Evolutionary conservation across 2,888 invertebrate species (phyloP), one percentile per base, ranked within the genome.

Genomic region (Trichopoda pennipes): DNA sequence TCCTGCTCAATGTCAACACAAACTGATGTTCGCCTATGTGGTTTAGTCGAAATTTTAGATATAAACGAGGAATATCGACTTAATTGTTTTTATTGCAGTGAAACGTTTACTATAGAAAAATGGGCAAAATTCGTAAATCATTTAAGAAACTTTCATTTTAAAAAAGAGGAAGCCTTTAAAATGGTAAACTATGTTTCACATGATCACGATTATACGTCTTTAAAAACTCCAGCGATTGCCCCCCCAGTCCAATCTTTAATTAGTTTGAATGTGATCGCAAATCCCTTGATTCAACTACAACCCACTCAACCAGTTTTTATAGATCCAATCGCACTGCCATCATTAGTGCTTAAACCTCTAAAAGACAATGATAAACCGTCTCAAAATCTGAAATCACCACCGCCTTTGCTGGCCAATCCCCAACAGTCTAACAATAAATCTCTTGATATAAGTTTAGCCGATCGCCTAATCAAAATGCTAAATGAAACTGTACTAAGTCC

Each of bases 401-500:
- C 75, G 10, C 75, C 58, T 32, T 44, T 75, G 8, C 3, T 38
- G 17, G 10, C 55, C 1, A 77, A 77, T 23, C 69, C 77, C 19
- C 61, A 77, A 0, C 60, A 44, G 42, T 19, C 49, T 10, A 44
- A 42, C 8, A 12, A 51, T 28, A 61, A 47, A 58, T 1, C 12
- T 28, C 55, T 79, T 8, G 55, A 60, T 47, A 55, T 55, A 12
- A 68, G 64, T 2, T 61, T 73, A 51, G 79, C 73, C 7, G 73
- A 68, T 35, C 51, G 21, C 3, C 28, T 79, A 21, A 79, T 79
- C 14, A 73, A 79, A 12, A 55, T 61, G 4, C 23, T 79, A 8
- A 42, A 73, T 55, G 60, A 79, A 61, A 79, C 79, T n/a, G n/a
- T 79, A 47, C 55, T 73, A 7, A 79, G 47, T 55, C 60, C 73